Conservation (phyloP, 53 echinoderm and acorn worm genomes). For the Temnopleurus reevesii region DNA sequence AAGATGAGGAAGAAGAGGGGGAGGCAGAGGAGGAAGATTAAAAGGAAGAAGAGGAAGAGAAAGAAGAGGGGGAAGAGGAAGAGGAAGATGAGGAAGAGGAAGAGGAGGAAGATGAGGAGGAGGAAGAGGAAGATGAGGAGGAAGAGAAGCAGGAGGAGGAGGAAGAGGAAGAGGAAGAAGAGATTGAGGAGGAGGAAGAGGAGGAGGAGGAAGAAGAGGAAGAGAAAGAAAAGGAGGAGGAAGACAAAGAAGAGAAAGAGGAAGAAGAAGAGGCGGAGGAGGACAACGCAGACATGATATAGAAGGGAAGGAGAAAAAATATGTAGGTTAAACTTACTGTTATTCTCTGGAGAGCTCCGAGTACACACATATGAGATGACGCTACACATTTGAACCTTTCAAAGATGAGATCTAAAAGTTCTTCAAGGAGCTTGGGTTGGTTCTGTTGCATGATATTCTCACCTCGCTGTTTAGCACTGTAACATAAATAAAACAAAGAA, state of each 20-base stretch:
- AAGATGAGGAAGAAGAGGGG: too few relatives aligned
- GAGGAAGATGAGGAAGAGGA: too few relatives aligned
- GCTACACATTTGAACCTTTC: constrained; percentile 95
- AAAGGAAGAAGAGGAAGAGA: too few relatives aligned
- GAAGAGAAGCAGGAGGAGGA: too few relatives aligned
- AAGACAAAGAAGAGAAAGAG: not conserved
- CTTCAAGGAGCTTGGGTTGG: constrained; percentile 93
- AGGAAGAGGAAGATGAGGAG: too few relatives aligned
- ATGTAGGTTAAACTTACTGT: constrained; percentile 66
- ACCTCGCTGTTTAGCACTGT: constrained; percentile 90
- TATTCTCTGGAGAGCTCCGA: constrained; percentile 85
- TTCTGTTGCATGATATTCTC: constrained; percentile 92
- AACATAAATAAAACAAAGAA: not conserved
- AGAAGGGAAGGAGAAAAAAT: not conserved
- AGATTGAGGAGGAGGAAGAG: too few relatives aligned
- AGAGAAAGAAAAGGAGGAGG: too few relatives aligned
- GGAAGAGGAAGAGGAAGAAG: too few relatives aligned
- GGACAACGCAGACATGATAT: not conserved
- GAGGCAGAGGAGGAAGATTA: too few relatives aligned
- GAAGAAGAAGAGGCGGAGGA: not conserved
- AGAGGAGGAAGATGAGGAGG: too few relatives aligned
- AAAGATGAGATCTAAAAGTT: constrained; percentile 94
- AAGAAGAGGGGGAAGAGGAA: too few relatives aligned
- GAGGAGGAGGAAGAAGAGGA: too few relatives aligned
- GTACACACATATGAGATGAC: constrained; percentile 78